Evolutionary conservation across 2,888 invertebrate species (phyloP).

Genomic region (Sycophila texana): DNA sequence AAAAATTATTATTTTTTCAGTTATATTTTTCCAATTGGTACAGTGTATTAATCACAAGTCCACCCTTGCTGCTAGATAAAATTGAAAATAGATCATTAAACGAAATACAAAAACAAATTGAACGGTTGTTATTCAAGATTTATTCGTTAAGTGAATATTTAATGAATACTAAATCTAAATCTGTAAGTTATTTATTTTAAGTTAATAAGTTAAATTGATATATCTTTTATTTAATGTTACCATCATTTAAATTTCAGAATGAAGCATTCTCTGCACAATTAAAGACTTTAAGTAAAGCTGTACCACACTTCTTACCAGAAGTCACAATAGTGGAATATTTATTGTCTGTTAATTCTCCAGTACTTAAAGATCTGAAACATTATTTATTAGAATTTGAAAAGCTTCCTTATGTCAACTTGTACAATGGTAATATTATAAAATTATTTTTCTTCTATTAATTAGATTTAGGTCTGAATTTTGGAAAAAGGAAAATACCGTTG

Average conservation of each 20-base stretch:
- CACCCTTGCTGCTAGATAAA: conserved; percentile 61
- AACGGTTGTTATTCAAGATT: conserved; percentile 62
- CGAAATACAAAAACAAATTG: conserved; percentile 61
- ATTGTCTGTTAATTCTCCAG: conserved; percentile 56
- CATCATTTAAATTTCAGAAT: conserved; percentile 53
- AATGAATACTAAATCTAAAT: conserved; percentile 40
- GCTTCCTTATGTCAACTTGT: conserved; percentile 58
- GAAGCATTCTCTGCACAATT: conserved; percentile 55
- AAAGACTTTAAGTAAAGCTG: conserved; percentile 52
- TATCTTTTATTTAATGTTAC: not conserved
- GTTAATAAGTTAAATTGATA: not conserved
- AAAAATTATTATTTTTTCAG: conserved; percentile 55
- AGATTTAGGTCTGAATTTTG: not conserved
- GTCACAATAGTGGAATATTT: conserved; percentile 64
- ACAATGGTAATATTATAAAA: conserved; percentile 60
- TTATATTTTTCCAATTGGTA: conserved; percentile 64
- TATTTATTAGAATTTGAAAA: conserved; percentile 56
- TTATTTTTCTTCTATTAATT: not conserved
- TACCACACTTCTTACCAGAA: conserved; percentile 63
- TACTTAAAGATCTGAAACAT: conserved; percentile 61
- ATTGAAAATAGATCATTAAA: conserved; percentile 56
- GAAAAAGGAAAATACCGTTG: conserved; percentile 8
- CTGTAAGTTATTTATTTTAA: conserved; percentile 55
- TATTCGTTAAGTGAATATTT: conserved; percentile 64
- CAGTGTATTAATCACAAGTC: conserved; percentile 52